Evolutionary conservation across 2,797 vertebrate species (phyloP).

Genomic region (Crocidura indochinensis): DNA sequence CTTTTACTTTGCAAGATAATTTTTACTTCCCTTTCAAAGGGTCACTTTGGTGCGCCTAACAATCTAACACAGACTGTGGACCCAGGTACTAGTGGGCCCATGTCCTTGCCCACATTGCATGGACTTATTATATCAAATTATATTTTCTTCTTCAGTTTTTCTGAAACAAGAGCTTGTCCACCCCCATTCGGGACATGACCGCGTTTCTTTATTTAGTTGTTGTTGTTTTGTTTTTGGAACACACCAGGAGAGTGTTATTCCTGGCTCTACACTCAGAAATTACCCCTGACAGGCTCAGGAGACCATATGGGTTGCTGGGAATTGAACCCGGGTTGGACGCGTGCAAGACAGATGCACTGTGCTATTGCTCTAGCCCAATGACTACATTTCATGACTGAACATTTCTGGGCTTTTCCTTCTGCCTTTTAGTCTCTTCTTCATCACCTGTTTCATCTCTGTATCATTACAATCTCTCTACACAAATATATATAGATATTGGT

Average conservation of each 20-base stretch:
- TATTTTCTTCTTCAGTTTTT: slow-evolving; percentile 1
- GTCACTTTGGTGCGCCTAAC: neutral
- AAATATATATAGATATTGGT: too few relatives aligned
- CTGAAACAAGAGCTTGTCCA: neutral
- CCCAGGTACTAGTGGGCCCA: neutral
- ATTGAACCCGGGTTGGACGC: too few relatives aligned
- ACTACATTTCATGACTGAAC: neutral
- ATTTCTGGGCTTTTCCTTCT: neutral
- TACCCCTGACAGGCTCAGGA: too few relatives aligned
- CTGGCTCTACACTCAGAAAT: too few relatives aligned
- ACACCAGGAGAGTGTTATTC: too few relatives aligned
- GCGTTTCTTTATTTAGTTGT: neutral
- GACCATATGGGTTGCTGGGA: too few relatives aligned
- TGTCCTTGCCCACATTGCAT: neutral
- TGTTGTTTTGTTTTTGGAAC: too few relatives aligned
- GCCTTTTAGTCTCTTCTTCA: neutral
- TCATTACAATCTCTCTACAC: neutral
- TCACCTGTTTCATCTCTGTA: neutral
- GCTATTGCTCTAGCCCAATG: neutral
- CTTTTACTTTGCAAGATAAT: slow-evolving; percentile 48
- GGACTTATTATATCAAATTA: too few relatives aligned
- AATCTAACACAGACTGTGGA: neutral
- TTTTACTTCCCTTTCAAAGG: slow-evolving; percentile 17
- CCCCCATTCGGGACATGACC: neutral
- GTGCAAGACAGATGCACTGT: too few relatives aligned